Evolutionary conservation across 2,888 invertebrate genomes (phyloP).

Genomic region (Sericinus montela): DNA sequence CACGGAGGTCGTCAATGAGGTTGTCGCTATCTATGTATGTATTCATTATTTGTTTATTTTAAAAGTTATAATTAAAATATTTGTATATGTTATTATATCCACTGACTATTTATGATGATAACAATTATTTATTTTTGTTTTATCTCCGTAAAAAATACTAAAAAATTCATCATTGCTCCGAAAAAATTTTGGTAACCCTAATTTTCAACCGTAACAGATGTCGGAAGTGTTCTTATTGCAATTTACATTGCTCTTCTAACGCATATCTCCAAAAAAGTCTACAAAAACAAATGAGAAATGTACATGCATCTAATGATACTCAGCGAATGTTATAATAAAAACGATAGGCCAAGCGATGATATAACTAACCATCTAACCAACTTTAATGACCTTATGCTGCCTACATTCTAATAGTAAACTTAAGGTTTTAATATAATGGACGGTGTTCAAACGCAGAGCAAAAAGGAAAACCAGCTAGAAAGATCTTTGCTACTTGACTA

Average conservation of each 20-base stretch:
- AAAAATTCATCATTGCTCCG: background rate
- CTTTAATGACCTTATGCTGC: background rate
- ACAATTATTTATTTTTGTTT: no score
- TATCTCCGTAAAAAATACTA: no score
- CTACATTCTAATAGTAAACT: background rate
- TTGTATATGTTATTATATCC: no score
- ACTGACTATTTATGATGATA: no score
- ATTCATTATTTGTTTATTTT: background rate
- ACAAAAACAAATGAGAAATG: conserved; percentile 6
- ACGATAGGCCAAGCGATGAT: conserved; percentile 3
- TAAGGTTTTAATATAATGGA: conserved; percentile 22
- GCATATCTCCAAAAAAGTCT: conserved; percentile 8
- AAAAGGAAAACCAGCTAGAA: conserved; percentile 3
- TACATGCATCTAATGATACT: conserved; percentile 14
- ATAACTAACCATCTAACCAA: conserved; percentile 7
- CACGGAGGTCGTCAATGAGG: no score
- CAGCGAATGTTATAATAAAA: conserved; percentile 8
- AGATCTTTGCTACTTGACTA: background rate
- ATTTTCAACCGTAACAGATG: background rate
- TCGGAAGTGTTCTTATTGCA: conserved; percentile 9
- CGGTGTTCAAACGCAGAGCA: background rate
- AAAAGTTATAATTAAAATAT: background rate
- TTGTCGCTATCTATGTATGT: no score
- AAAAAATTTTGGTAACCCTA: background rate
- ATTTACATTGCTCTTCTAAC: conserved; percentile 6